These are phyloP conservation scores for Synergus itoensis DNA, from an alignment of 2,888 invertebrate species.

Conservation along the genomic window DNA sequence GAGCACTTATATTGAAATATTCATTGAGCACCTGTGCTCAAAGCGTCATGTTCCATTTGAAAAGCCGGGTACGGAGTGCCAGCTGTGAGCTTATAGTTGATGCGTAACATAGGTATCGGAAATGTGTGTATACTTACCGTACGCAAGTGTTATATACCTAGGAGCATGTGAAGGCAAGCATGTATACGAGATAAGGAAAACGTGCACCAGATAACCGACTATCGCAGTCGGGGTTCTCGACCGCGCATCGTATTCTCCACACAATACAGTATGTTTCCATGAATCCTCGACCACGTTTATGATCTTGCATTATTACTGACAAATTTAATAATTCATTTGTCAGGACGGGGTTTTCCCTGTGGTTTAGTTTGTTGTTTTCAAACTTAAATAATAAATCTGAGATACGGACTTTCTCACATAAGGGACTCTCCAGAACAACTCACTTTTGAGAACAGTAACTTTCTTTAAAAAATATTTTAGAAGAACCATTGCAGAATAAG, in stretches of 20 bases:
- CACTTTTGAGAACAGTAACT: too few relatives aligned
- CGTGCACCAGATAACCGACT: constrained; percentile 38
- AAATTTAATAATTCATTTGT: neutral
- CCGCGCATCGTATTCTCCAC: neutral
- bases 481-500: neutral
- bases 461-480: too few relatives aligned
- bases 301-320: neutral
- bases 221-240: constrained; percentile 35
- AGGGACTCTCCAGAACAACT: neutral
- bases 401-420: neutral
- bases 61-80: constrained; percentile 51
- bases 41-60: constrained; percentile 51
- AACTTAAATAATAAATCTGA: neutral
- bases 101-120: constrained; percentile 47
- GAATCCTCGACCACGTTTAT: neutral
- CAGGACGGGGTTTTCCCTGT: neutral
- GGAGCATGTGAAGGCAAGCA: constrained; percentile 33
- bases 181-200: constrained; percentile 31
- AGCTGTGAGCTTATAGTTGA: constrained; percentile 55
- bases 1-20: constrained; percentile 53
- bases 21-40: constrained; percentile 56
- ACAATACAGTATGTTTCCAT: neutral
- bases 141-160: constrained; percentile 31
- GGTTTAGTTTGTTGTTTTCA: neutral
- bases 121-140: constrained; percentile 8